These are phyloP conservation scores for Imbricaverruca yamaguchii DNA, from an alignment of 2,888 invertebrate genomes.

Conservation along the genomic window DNA sequence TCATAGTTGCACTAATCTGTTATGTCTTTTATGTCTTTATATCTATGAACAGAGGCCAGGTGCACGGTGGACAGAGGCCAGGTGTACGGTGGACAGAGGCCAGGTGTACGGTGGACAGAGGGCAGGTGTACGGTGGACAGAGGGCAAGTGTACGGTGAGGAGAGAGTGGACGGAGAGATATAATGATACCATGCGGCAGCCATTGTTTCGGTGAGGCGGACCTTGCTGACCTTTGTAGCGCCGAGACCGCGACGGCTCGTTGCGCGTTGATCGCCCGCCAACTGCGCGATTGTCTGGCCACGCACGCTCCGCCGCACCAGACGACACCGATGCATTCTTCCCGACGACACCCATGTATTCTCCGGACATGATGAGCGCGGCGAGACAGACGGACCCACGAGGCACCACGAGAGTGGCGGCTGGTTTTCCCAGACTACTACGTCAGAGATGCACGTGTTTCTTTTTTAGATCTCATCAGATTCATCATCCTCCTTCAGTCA, in stretches of 20 bases:
- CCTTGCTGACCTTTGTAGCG: background rate
- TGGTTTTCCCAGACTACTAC: background rate
- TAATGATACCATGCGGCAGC: background rate
- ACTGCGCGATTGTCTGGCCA: background rate
- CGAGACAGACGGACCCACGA: background rate
- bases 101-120: background rate
- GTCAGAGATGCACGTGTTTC: too few species aligned
- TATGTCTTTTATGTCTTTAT: too few species aligned
- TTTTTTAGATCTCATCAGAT: too few species aligned
- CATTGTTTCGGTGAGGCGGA: constrained; percentile 2
- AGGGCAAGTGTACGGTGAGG: background rate
- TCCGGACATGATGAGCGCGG: background rate
- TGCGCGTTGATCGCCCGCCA: background rate
- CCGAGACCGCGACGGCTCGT: background rate
- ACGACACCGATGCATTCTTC: background rate
- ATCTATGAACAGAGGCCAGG: too few species aligned
- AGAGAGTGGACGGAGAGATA: background rate
- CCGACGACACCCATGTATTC: background rate
- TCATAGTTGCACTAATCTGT: too few species aligned
- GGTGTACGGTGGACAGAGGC: background rate
- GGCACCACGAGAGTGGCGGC: background rate
- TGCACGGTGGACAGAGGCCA: background rate
- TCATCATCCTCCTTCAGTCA: too few species aligned
- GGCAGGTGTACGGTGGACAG: background rate
- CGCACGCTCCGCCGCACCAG: background rate